phyloP scores from a whole-genome alignment of 2,888 invertebrate genomes.

The Spodoptera exigua region DNA sequence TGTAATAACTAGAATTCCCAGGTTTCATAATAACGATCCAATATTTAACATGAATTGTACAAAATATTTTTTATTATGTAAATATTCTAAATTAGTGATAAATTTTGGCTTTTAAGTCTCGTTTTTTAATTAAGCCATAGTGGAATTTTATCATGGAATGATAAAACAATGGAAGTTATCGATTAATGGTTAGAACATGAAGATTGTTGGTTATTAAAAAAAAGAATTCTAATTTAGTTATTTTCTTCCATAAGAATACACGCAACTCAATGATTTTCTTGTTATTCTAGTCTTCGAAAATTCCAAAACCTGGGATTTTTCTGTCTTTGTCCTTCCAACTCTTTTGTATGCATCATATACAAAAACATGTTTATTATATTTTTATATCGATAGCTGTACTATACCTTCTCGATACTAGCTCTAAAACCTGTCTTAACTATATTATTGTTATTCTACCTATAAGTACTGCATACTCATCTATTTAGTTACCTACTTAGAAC shows the following conservation, averaged over 20 bases:
- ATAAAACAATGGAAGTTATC: constrained; percentile 22
- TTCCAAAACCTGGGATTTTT: constrained; percentile 19
- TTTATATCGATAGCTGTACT: constrained; percentile 58
- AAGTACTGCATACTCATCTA: constrained; percentile 59
- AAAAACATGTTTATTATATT: constrained; percentile 52
- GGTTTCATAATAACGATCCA: constrained; percentile 78
- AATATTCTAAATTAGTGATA: constrained; percentile 62
- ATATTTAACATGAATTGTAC: constrained; percentile 61
- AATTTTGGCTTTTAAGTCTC: constrained; percentile 48
- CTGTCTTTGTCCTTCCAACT: constrained; percentile 1
- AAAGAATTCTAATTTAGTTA: not conserved
- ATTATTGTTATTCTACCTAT: constrained; percentile 61
- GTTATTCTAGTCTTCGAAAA: constrained; percentile 6
- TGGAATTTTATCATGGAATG: constrained; percentile 48
- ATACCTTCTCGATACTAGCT: constrained; percentile 61
- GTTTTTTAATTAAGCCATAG: constrained; percentile 44
- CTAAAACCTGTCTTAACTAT: constrained; percentile 63
- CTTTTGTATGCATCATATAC: constrained; percentile 29
- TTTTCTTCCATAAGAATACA: constrained; percentile 21
- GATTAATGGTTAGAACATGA: constrained; percentile 9
- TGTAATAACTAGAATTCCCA: constrained; percentile 73
- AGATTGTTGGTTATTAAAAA: constrained; percentile 22
- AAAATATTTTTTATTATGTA: constrained; percentile 61
- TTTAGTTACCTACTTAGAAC: constrained; percentile 46
- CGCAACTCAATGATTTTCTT: constrained; percentile 13